Evolutionary conservation across 2,113 vertebrate genomes (phyloP), one percentile per base, ranked within the genome.

Genomic region (Agapornis roseicollis): DNA sequence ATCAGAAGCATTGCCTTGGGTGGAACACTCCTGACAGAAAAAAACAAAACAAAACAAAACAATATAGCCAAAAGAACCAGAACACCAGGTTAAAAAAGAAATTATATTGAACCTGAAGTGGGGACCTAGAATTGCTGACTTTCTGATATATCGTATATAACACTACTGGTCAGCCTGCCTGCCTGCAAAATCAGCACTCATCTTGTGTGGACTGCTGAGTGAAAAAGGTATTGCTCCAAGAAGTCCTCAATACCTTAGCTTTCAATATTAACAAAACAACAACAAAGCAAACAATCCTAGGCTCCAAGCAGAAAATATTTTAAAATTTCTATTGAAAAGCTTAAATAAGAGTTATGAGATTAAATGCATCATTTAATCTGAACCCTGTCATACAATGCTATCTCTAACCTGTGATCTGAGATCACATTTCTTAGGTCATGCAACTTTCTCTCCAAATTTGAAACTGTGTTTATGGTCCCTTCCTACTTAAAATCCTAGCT

Each of bases 131-230:
- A 80, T 29, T 19, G 56, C 17, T 44, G 49, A 37, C 12, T 47
- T 76, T 29, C 33, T 65, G 12, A 20, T 80, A 2, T 13, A 70
- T 76, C 23, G 20, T 33, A 7, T 31, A 2, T 15, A 47, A 17
- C 4, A 4, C 19, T 25, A 53, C 44, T n/a, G 49, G 7, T 16
- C 4, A 3, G 13, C 3, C 10, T 39, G 39, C 39, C 63, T 84
- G 29, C 14, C 53, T 73, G n/a, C 17, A 16, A 77, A 84, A 86
- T 58, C 42, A 52, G 15, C 8, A 20, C 18, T 46, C 1, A 1
- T 8, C 35, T 63, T 53, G 56, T 4, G 13, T 4, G 20, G n/a
- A 39, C 0, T 1, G 28, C 25, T 18, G 4, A 74, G 19, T 18
- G 66, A 89, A 81, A 80, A 68, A 8, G 0, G 0, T 6, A 42